Conservation (phyloP, 2,888 invertebrate species). For the Lydus trimaculatus region DNA sequence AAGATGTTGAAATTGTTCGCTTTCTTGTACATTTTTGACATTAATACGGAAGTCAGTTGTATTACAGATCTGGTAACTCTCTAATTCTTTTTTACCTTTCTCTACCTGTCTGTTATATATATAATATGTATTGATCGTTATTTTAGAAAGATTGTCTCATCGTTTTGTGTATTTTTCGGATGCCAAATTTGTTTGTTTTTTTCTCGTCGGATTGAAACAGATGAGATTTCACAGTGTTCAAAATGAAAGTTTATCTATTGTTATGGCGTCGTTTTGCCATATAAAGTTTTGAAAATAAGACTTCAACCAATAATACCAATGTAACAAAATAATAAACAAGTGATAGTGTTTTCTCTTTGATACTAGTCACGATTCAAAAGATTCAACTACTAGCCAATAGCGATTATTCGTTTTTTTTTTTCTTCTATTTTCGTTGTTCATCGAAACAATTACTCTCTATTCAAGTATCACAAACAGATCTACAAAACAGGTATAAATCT, state of each 20-base stretch:
- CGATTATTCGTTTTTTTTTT: background rate
- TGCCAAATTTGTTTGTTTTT: background rate
- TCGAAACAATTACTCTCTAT: background rate
- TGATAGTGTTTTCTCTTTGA: constrained; percentile 32
- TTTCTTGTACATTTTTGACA: background rate
- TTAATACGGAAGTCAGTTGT: background rate
- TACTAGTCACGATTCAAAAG: constrained; percentile 31
- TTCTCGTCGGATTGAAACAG: background rate
- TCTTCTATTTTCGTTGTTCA: background rate
- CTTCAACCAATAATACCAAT: background rate
- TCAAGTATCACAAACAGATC: background rate
- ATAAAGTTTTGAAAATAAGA: constrained; percentile 6
- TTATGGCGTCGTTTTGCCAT: background rate
- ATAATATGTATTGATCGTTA: background rate
- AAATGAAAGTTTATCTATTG: background rate
- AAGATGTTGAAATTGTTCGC: background rate
- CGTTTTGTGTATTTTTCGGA: background rate
- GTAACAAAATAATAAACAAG: constrained; percentile 27
- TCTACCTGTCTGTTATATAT: background rate
- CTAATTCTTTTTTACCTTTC: background rate
- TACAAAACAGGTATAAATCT: background rate
- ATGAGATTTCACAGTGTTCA: background rate
- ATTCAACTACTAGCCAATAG: constrained; percentile 25
- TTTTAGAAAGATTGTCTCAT: background rate
- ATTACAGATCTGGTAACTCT: background rate